Evolutionary conservation across 2,888 invertebrate species (phyloP), one percentile per base, ranked within the genome.

Genomic region (Drosophila subsilvestris): DNA sequence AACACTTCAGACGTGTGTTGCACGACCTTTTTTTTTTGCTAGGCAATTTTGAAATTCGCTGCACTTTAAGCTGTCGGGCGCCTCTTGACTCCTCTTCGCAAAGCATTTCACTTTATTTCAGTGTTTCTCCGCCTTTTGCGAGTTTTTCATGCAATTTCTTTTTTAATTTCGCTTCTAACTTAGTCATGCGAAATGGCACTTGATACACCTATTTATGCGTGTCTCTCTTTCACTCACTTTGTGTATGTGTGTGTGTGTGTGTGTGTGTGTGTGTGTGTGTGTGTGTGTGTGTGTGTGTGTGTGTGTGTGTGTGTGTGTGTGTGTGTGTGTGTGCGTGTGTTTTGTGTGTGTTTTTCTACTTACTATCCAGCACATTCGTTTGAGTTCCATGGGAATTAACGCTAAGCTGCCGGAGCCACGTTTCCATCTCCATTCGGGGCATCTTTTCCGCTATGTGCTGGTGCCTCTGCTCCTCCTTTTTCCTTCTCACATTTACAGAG

Each of bases 121-220:
- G 56, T 60, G 14, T 7, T 7, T 2, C 37, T 58, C 65, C 70
- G 59, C 55, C 56, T 56, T 10, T 20, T 18, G 60, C 25, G 57
- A 44, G 58, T 53, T 57, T 61, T 76, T 58, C 73, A 59, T 80
- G 73, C 76, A 81, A 68, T 77, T 79, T 63, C 63, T 66, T 75
- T 83, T 80, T 88, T 88, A 83, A 89, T 89, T 89, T 88, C 63
- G 67, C 68, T 56, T n/a, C n/a, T 71, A 74, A 88, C 70, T 86
- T 80, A 83, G 74, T 78, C 84, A 88, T 78, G 78, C 85, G 79
- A 76, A 88, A 84, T 88, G 79, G 81, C 87, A 84, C 87, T 85
- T 78, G 79, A 76, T 76, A 76, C 71, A 66, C 55, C 62, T 53
- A 54, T 70, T 57, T 74, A 32, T 68, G 55, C 44, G 48, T 42